Evolutionary conservation across 2,113 vertebrate species (phyloP).

Genomic region (Engraulis encrasicolus): DNA sequence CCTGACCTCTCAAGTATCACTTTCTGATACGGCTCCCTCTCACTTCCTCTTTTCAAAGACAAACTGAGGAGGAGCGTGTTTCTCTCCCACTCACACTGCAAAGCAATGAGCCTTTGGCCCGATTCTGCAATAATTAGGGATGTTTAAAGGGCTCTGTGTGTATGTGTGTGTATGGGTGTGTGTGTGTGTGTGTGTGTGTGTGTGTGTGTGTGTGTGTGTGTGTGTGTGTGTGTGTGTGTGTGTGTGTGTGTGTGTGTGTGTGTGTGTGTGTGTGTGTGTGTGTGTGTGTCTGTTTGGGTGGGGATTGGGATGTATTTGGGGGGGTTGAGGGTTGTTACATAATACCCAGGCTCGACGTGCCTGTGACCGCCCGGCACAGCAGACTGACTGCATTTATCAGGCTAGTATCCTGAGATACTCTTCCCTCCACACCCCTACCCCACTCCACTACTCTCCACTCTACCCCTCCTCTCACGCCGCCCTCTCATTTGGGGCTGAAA

Average conservation of each 20-base stretch:
- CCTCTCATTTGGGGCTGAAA: neutral
- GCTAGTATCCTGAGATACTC: constrained; percentile 10
- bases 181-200: too few species aligned
- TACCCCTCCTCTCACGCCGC: neutral
- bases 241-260: too few species aligned
- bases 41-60: neutral
- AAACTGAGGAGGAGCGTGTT: neutral
- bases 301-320: neutral
- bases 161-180: too few species aligned
- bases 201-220: too few species aligned
- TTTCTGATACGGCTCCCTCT: neutral
- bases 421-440: neutral
- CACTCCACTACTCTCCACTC: too few species aligned
- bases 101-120: constrained; percentile 4
- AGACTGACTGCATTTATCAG: constrained; percentile 36
- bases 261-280: too few species aligned
- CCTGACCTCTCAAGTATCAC: neutral
- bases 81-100: neutral
- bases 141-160: neutral
- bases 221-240: too few species aligned
- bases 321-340: constrained; percentile 44
- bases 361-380: constrained; percentile 36
- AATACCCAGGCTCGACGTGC: constrained; percentile 56
- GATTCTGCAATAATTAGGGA: constrained; percentile 8
- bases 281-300: too few species aligned